Percentiles rank a stretch among this genome's conserved stretches.
Conservation (phyloP, 2,113 vertebrate genomes). For the Sphyrna mokarran region DNA sequence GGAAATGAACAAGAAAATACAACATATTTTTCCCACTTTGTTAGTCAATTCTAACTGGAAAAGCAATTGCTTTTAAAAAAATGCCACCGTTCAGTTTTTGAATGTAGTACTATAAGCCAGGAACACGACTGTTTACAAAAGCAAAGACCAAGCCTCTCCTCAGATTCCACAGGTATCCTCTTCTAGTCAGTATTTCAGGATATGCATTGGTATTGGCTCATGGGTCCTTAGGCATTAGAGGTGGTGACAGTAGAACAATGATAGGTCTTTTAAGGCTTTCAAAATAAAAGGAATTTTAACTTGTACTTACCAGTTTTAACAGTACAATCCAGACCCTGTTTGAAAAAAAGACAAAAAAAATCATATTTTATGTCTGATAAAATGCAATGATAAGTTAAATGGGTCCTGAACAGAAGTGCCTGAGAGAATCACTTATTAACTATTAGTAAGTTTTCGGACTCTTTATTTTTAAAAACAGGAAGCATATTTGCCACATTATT, state of each 20-base stretch:
- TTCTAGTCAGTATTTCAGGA: background rate
- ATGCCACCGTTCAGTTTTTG: background rate
- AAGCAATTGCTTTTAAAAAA: background rate
- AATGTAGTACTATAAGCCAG: background rate
- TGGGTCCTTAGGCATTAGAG: background rate
- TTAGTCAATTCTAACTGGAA: background rate
- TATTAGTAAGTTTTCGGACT: background rate
- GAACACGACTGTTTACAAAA: background rate
- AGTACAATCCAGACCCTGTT: slow-evolving; percentile 55
- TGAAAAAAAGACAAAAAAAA: slow-evolving; percentile 7
- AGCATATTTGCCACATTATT: background rate
- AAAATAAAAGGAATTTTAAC: background rate
- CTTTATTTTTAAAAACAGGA: background rate
- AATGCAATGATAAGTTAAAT: background rate
- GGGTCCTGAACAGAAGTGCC: background rate
- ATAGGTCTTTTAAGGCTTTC: background rate
- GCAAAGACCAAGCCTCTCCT: background rate
- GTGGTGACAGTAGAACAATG: background rate
- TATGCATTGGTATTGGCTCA: background rate
- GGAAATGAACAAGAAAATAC: background rate
- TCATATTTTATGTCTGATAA: background rate
- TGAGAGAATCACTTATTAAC: background rate
- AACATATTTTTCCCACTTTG: background rate
- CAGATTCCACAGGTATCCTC: background rate
- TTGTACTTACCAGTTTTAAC: slow-evolving; percentile 59